These are phyloP conservation scores for Manis crassicaudata DNA, from an alignment of 2,797 vertebrate species.

Conservation along the genomic window DNA sequence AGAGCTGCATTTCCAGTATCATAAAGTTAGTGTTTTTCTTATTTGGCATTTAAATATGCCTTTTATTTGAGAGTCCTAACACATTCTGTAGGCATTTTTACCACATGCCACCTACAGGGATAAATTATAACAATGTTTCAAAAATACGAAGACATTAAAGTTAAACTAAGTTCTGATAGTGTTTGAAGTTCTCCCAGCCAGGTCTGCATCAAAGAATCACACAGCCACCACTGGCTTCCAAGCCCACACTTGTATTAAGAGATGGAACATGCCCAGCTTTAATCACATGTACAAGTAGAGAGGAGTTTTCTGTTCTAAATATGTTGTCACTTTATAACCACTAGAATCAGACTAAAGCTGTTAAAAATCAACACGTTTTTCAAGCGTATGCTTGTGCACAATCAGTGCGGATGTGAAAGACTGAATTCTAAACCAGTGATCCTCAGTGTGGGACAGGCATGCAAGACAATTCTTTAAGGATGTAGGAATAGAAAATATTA, in stretches of 20 bases:
- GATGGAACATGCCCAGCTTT: slow-evolving; percentile 16
- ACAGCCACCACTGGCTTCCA: slow-evolving; percentile 18
- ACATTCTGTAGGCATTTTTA: background rate
- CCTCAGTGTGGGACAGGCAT: background rate
- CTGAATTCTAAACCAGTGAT: background rate
- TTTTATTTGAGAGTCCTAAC: slow-evolving; percentile 49
- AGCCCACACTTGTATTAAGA: slow-evolving; percentile 30
- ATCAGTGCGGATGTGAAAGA: background rate
- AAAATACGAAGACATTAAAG: slow-evolving; percentile 41
- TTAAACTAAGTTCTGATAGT: slow-evolving; percentile 48
- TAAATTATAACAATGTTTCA: slow-evolving; percentile 54
- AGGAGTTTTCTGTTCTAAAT: slow-evolving; percentile 60
- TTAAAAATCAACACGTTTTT: slow-evolving; percentile 58
- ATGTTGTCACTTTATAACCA: slow-evolving; percentile 54
- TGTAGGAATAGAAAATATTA: background rate
- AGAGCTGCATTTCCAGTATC: background rate
- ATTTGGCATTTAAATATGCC: slow-evolving; percentile 29
- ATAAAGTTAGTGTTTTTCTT: background rate
- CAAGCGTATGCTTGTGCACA: background rate
- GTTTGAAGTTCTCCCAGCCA: slow-evolving; percentile 50
- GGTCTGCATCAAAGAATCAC: slow-evolving; percentile 56
- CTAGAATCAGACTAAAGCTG: slow-evolving; percentile 48
- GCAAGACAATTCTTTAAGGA: background rate
- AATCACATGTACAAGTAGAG: slow-evolving; percentile 39
- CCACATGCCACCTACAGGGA: slow-evolving; percentile 30